Base-by-base conservation (phyloP, 92 coral and sea anemone species). In the Epizoanthus fatuus region DNA sequence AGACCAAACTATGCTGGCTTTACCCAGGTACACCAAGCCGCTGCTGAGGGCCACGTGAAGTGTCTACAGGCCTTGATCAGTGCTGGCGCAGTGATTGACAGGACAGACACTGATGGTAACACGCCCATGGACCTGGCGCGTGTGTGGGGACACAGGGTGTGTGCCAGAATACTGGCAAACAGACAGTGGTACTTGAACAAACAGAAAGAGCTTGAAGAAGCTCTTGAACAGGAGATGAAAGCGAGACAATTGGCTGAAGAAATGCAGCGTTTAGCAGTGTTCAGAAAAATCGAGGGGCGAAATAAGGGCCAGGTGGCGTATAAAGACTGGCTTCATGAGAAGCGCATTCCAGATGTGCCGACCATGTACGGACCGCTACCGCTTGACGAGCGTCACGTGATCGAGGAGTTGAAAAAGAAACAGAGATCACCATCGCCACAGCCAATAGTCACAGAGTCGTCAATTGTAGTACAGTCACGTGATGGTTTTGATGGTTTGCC, bases 121-220 rank as follows among this genome's bases (percentile, higher is more conserved):
- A 88, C 96, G 19, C 98, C 99, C n/a, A 93, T 97, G 83, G 94
- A 92, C 32, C 74, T 95, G 69, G 95, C 99, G 8, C 95, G 98
- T 7, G 93, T 95, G 63, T 97, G 99, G 98, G 98, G 98, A 16
- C 98, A 95, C 58, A 91, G 99, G 59, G 84, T 65, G 11, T 97
- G 99, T 83, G 99, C 96, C 2, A 84, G 98, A 47, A 90, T 97
- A 45, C 91, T 97, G 5, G 90, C 95, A 16, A 91, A 94, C 81
- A 94, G 89, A 29, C 99, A 95, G 86, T 97, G 99, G 99, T 92
- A 95, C 25, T 63, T 97, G 10, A 96, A 97, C 83, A 97, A 97
- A 71, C 94, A 95, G 37, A 77, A 87, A 81, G 92, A 95, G 20
- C 64, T 91, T n/a, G 70, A 68, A 38, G 84, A 92, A 57, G 95